Conservation (phyloP, 2,113 vertebrate genomes). For the Microcebus ravelobensis region DNA sequence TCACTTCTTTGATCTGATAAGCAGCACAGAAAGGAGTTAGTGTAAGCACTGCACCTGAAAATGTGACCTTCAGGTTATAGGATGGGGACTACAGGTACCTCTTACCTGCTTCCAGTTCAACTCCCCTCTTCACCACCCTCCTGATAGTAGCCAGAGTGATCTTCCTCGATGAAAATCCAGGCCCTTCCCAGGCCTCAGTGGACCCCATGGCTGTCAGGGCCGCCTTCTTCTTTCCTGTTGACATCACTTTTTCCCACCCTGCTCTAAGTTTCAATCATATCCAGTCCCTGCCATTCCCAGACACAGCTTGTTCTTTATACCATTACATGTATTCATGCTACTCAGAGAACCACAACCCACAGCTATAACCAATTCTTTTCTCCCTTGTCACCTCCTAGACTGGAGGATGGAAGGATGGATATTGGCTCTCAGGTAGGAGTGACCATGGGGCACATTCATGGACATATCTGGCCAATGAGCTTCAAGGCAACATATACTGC, state of each 20-base stretch:
- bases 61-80: neutral
- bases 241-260: too few relatives aligned
- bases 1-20: neutral
- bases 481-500: neutral
- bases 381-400: neutral
- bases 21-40: neutral
- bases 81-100: accelerated
- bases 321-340: accelerated
- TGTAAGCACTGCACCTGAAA: neutral
- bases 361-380: neutral
- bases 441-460: neutral
- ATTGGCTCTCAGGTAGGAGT: neutral
- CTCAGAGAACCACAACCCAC: neutral
- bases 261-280: neutral
- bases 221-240: neutral
- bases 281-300: neutral
- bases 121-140: too few relatives aligned
- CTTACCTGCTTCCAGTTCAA: neutral
- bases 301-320: neutral
- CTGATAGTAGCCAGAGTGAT: accelerated
- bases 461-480: neutral
- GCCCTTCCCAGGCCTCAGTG: too few relatives aligned
- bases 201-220: accelerated
- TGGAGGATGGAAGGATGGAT: neutral
- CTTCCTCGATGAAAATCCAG: neutral